phyloP scores from a whole-genome alignment of 1,140 invertebrate genomes.

The Pollicipes pollicipes region DNA sequence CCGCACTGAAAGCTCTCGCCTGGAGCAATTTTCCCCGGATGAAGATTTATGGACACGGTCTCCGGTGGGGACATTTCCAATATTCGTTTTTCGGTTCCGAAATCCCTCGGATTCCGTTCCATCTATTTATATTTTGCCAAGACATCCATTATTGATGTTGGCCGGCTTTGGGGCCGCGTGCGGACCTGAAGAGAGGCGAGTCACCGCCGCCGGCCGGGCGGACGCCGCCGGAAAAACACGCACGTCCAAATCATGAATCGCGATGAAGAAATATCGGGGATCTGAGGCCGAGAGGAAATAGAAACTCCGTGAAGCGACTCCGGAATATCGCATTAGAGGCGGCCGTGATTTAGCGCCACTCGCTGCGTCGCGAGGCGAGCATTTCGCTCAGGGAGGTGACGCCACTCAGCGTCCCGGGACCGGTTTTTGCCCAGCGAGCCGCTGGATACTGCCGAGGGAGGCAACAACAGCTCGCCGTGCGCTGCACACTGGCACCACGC shows the following conservation, averaged over 20 bases:
- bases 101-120: background rate
- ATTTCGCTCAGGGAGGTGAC: too few species aligned
- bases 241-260: background rate
- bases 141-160: background rate
- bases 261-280: background rate
- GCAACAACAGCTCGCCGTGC: too few species aligned
- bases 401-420: too few species aligned
- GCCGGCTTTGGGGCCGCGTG: background rate
- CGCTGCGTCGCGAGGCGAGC: too few species aligned
- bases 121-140: conserved; percentile 1
- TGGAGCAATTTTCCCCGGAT: background rate
- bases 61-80: conserved; percentile 1
- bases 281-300: background rate
- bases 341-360: background rate
- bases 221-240: background rate
- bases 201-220: too few species aligned
- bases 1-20: background rate
- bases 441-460: too few species aligned
- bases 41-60: background rate
- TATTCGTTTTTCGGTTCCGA: background rate
- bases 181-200: background rate
- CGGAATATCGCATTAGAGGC: background rate
- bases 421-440: too few species aligned
- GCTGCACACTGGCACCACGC: too few species aligned
- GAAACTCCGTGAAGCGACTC: background rate